These are phyloP conservation scores for Aplochiton taeniatus DNA, from an alignment of 2,797 vertebrate species.

Conservation along the genomic window DNA sequence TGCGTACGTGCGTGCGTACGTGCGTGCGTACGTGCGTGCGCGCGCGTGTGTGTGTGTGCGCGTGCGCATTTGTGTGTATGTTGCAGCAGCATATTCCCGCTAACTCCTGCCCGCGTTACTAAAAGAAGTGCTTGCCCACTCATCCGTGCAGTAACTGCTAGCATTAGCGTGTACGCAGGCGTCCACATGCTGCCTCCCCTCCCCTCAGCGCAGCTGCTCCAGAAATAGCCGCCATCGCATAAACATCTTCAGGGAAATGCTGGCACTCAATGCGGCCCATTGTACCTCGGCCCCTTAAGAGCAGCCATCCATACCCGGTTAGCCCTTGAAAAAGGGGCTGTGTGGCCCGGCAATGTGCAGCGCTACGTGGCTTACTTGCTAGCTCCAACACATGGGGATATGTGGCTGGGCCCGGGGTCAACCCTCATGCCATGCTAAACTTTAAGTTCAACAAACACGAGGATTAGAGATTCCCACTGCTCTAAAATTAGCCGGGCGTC, in stretches of 20 bases:
- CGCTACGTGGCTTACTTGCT: not conserved
- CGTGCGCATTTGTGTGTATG: not conserved
- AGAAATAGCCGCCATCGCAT: conserved; percentile 64
- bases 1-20: conserved; percentile 33
- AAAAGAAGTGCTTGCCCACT: conserved; percentile 31
- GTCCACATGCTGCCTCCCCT: conserved; percentile 38
- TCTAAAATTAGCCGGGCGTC: too few species aligned
- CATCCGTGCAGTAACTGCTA: conserved; percentile 31
- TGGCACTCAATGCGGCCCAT: conserved; percentile 53
- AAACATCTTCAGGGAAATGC: conserved; percentile 64
- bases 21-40: conserved; percentile 17
- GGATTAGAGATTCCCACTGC: too few species aligned
- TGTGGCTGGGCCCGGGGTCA: conserved; percentile 5
- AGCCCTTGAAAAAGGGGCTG: conserved; percentile 35
- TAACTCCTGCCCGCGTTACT: not conserved
- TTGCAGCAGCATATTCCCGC: not conserved
- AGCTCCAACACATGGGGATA: not conserved
- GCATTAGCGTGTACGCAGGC: conserved; percentile 53
- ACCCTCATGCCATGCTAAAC: too few species aligned
- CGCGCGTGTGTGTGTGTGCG: not conserved
- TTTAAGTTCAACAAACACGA: too few species aligned
- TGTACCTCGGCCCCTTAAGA: conserved; percentile 50
- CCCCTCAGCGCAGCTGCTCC: conserved; percentile 38
- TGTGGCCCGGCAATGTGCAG: conserved; percentile 16
- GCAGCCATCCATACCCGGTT: conserved; percentile 45